Conservation (phyloP, 2,797 vertebrate species). For the Danio jaintianensis region DNA sequence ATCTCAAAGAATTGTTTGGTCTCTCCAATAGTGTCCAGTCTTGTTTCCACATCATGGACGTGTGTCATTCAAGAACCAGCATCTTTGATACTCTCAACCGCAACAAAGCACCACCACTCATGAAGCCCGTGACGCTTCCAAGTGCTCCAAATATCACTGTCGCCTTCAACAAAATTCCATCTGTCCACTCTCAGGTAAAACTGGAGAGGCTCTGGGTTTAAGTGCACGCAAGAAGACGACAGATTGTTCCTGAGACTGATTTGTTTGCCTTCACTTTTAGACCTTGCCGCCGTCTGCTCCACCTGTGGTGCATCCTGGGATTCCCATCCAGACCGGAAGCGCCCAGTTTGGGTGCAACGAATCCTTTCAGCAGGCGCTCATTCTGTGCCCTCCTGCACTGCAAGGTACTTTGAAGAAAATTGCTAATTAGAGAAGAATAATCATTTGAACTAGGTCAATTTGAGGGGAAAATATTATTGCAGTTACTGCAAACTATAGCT, state of each 20-base stretch:
- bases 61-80: conserved; percentile 88
- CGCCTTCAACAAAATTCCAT: conserved; percentile 89
- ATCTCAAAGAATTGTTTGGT: background rate
- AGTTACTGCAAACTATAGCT: no score
- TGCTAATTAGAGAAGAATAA: background rate
- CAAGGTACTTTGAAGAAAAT: conserved; percentile 82
- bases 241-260: conserved; percentile 12
- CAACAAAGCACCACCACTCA: conserved; percentile 88
- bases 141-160: conserved; percentile 82
- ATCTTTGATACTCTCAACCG: conserved; percentile 87
- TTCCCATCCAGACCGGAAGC: conserved; percentile 88
- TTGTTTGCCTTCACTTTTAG: conserved; percentile 64
- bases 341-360: conserved; percentile 94
- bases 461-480: no score
- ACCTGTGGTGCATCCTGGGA: conserved; percentile 92
- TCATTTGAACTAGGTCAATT: background rate
- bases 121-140: conserved; percentile 84
- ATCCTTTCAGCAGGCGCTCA: conserved; percentile 92
- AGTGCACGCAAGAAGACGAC: background rate
- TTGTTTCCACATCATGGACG: conserved; percentile 97
- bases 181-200: conserved; percentile 90
- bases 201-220: background rate
- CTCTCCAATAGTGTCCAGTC: conserved; percentile 87
- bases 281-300: conserved; percentile 86
- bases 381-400: conserved; percentile 92